Conservation (phyloP, 2,797 vertebrate species). For the Anguilla pacifica region DNA sequence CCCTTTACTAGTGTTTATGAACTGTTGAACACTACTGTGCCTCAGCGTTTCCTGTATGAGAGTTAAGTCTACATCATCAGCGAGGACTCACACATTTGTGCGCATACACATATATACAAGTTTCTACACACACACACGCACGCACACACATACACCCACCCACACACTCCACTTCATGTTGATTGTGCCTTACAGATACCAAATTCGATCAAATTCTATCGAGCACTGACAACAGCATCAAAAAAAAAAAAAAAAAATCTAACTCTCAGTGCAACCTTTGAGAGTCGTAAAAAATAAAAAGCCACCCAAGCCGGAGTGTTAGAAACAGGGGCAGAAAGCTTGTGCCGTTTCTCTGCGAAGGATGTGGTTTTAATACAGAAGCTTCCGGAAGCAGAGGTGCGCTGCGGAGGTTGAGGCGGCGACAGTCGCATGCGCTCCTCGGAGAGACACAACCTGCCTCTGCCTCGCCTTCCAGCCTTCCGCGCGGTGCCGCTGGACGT, state of each 20-base stretch:
- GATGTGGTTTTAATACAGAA: slow-evolving; percentile 53
- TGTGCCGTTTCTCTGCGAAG: slow-evolving; percentile 30
- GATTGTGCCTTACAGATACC: background rate
- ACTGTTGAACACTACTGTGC: background rate
- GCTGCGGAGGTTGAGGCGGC: background rate
- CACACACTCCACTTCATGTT: background rate
- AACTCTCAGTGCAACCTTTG: background rate
- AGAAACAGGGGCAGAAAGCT: background rate
- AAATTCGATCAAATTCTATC: background rate
- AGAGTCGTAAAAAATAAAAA: background rate
- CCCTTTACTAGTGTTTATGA: background rate
- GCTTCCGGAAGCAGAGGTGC: slow-evolving; percentile 49
- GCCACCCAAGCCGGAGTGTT: background rate
- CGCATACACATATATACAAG: background rate
- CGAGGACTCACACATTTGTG: background rate
- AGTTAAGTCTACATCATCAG: background rate
- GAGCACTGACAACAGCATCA: background rate
- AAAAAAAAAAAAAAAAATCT: background rate
- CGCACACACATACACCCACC: background rate
- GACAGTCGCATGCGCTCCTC: background rate
- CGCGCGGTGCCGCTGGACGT: background rate
- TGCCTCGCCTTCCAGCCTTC: background rate
- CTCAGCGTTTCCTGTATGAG: background rate
- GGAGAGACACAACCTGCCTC: background rate
- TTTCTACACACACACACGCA: background rate